Evolutionary conservation across 2,113 vertebrate species (phyloP).

Genomic region (Tachuris rubrigastra): DNA sequence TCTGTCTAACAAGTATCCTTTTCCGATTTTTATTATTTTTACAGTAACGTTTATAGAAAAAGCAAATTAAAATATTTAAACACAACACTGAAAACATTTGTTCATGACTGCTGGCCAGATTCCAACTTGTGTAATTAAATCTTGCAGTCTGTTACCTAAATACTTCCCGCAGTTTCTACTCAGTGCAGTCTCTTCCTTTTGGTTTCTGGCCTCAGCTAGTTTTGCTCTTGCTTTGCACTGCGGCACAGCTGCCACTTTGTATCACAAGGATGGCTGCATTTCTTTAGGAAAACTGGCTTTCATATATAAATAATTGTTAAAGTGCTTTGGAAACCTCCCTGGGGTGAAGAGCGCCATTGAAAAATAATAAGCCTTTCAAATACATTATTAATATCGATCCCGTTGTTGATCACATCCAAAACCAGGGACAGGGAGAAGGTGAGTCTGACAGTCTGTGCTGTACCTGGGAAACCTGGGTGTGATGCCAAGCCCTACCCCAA

Average conservation of each 20-base stretch:
- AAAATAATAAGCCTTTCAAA: slow-evolving; percentile 41
- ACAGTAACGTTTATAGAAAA: slow-evolving; percentile 14
- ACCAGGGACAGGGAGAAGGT: not conserved
- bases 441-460: not conserved
- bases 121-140: slow-evolving; percentile 59
- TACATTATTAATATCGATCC: slow-evolving; percentile 28
- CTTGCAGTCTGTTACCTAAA: slow-evolving; percentile 61
- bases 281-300: slow-evolving; percentile 41
- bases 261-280: slow-evolving; percentile 49
- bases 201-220: not conserved
- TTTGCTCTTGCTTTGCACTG: not conserved
- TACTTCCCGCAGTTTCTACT: not conserved
- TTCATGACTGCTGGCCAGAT: slow-evolving; percentile 34
- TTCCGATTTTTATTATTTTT: slow-evolving; percentile 52
- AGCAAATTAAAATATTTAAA: slow-evolving; percentile 66
- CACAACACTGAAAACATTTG: slow-evolving; percentile 60
- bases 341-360: not conserved
- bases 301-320: slow-evolving; percentile 58
- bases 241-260: slow-evolving; percentile 17
- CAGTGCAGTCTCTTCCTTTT: not conserved
- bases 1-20: not conserved
- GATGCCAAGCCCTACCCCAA: not conserved
- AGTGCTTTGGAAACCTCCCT: slow-evolving; percentile 27
- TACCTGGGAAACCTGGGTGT: not conserved
- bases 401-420: not conserved